Evolutionary conservation across 2,797 vertebrate species (phyloP).

Genomic region (Malurus splendens): DNA sequence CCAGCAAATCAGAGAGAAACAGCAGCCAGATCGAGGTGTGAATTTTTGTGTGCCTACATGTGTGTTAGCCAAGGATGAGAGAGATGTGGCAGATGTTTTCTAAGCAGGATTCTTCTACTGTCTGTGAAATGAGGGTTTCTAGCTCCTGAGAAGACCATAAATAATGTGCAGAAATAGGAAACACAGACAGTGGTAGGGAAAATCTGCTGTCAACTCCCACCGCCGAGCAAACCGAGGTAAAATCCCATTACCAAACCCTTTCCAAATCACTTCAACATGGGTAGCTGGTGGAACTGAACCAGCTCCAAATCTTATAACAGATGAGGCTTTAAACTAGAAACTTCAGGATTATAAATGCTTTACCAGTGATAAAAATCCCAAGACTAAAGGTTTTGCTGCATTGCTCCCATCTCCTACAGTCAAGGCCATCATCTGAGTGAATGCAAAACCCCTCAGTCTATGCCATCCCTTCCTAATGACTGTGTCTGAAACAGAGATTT

Average conservation of each 20-base stretch:
- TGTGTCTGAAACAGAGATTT: background rate
- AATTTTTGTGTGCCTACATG: background rate
- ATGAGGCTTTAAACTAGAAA: background rate
- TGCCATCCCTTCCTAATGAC: background rate
- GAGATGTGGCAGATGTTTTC: background rate
- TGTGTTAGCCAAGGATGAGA: background rate
- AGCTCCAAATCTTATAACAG: background rate
- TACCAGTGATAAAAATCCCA: background rate
- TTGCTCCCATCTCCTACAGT: background rate
- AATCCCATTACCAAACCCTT: background rate
- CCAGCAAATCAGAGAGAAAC: constrained; percentile 37
- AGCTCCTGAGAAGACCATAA: background rate
- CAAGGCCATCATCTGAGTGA: background rate
- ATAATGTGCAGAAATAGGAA: background rate
- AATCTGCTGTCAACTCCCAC: background rate
- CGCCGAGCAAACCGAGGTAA: background rate
- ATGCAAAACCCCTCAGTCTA: background rate
- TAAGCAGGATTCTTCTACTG: background rate
- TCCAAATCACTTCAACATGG: background rate
- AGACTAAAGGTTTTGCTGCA: background rate
- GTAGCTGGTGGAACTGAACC: background rate
- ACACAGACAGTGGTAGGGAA: background rate
- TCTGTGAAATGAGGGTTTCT: background rate
- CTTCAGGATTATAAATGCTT: background rate
- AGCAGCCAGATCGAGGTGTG: background rate